These are phyloP conservation scores for Fragum fragum DNA, from an alignment of 2,888 invertebrate species.

Conservation along the genomic window DNA sequence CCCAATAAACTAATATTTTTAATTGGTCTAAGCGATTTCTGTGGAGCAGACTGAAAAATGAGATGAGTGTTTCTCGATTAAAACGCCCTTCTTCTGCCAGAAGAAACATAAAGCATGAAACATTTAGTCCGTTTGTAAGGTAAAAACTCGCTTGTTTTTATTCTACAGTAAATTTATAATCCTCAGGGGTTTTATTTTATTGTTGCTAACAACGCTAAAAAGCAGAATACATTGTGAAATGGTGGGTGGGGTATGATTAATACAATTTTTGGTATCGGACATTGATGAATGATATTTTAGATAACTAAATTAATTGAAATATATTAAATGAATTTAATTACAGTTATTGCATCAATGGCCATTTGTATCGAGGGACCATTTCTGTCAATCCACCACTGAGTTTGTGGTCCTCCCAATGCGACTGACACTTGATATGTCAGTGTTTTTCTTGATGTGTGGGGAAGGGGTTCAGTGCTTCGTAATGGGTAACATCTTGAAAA, in stretches of 20 bases:
- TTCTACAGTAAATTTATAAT: neutral
- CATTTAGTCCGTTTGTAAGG: slow-evolving; percentile 82
- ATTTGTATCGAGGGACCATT: no score
- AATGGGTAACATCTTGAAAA: no score
- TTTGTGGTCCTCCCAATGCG: no score
- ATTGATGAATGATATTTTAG: no score
- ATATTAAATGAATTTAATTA: no score
- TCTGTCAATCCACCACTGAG: no score
- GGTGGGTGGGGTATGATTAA: slow-evolving; percentile 66
- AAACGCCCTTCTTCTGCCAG: slow-evolving; percentile 83
- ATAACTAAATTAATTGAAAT: no score
- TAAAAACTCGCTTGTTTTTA: slow-evolving; percentile 35
- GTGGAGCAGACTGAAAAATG: neutral
- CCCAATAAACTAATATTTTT: neutral
- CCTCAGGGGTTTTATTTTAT: neutral
- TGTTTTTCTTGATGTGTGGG: no score
- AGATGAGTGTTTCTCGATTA: slow-evolving; percentile 64
- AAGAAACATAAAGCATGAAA: slow-evolving; percentile 81
- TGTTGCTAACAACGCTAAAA: slow-evolving; percentile 66
- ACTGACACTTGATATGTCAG: no score
- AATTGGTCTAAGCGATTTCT: neutral
- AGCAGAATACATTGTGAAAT: neutral
- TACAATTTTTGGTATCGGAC: no score
- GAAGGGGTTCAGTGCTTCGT: no score
- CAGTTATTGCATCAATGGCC: no score